phyloP scores from a whole-genome alignment of 2,888 invertebrate species.

The Luffia ferchaultella region DNA sequence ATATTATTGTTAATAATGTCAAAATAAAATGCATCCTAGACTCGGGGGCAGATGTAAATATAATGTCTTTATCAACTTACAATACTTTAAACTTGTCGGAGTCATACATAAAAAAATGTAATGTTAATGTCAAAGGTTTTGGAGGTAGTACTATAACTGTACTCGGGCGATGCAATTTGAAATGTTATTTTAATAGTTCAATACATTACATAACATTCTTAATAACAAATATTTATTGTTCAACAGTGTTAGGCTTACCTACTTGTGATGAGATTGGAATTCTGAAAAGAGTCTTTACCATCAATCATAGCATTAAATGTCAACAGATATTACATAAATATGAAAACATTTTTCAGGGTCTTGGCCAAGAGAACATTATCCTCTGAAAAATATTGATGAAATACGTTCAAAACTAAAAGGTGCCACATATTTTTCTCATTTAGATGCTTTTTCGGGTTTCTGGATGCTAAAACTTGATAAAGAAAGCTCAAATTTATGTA shows the following conservation, averaged over 20 bases:
- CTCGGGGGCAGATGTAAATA: conserved; percentile 1
- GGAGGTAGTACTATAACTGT: neutral
- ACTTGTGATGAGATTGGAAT: neutral
- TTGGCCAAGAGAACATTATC: neutral
- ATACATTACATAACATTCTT: no score
- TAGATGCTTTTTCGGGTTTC: conserved; percentile 3
- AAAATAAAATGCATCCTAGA: conserved; percentile 1
- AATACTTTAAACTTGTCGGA: neutral
- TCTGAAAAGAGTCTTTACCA: neutral
- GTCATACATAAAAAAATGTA: neutral
- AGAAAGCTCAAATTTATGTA: neutral
- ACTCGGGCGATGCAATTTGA: neutral
- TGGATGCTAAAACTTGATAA: conserved; percentile 1
- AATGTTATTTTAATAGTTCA: neutral
- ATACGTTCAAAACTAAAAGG: neutral
- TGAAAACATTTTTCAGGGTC: neutral
- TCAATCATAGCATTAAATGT: neutral
- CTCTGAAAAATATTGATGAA: conserved; percentile 1
- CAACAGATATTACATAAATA: neutral
- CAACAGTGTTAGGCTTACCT: neutral
- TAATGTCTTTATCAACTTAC: neutral
- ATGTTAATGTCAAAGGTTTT: neutral
- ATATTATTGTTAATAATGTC: neutral
- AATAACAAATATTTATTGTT: neutral
- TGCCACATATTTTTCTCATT: neutral